A percentile compares a stretch with the other conserved stretches of the same genome.
Conservation (phyloP, 2,888 invertebrate species). For the Fragum fragum region DNA sequence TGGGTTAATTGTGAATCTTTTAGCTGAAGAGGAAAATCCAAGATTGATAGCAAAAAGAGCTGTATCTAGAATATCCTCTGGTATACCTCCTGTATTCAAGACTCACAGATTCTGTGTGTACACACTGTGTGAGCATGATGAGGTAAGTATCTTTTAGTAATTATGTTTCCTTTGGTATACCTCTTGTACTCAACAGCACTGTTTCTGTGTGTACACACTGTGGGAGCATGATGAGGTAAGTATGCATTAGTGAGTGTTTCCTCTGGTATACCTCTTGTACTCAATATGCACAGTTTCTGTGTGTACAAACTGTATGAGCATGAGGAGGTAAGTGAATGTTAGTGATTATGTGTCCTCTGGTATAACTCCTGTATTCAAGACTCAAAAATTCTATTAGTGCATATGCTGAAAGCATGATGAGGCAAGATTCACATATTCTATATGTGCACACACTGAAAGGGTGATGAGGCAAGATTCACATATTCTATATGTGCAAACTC, state of each 20-base stretch:
- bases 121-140: slow-evolving; percentile 85
- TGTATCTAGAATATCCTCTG: slow-evolving; percentile 39
- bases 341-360: slow-evolving; percentile 41
- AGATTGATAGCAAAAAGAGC: not conserved
- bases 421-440: slow-evolving; percentile 75
- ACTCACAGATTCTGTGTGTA: slow-evolving; percentile 77
- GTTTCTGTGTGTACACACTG: slow-evolving; percentile 80
- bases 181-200: slow-evolving; percentile 61
- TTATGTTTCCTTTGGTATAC: slow-evolving; percentile 36
- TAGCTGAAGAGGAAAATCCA: slow-evolving; percentile 7
- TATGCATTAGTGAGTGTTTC: slow-evolving; percentile 23
- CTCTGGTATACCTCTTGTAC: slow-evolving; percentile 50
- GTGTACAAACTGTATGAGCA: slow-evolving; percentile 84
- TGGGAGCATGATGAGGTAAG: slow-evolving; percentile 84
- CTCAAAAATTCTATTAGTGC: slow-evolving; percentile 77
- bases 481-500: too few species aligned
- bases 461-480: slow-evolving; percentile 81
- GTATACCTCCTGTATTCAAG: slow-evolving; percentile 56
- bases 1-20: too few species aligned
- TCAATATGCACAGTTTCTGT: slow-evolving; percentile 72
- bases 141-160: slow-evolving; percentile 79
- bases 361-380: slow-evolving; percentile 54
- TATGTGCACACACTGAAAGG: slow-evolving; percentile 83
- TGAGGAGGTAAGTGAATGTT: slow-evolving; percentile 80
- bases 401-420: slow-evolving; percentile 85